Percentiles rank a stretch among this genome's conserved stretches.
Evolutionary conservation across 2,797 vertebrate species (phyloP).

Genomic region (Craterocephalus amniculus): DNA sequence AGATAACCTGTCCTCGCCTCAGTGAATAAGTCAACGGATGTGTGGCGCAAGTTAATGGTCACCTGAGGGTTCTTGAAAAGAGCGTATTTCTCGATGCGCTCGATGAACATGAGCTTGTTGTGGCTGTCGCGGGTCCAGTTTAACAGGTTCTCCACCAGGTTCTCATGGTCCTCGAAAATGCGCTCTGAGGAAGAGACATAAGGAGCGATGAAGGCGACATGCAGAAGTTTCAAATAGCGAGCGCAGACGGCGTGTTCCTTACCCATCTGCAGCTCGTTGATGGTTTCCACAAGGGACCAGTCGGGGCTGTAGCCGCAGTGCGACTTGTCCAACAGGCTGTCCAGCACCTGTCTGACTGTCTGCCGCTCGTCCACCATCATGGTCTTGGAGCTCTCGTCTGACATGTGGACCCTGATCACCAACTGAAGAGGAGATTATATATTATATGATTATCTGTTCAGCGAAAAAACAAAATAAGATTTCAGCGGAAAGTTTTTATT

Average conservation of each 20-base stretch:
- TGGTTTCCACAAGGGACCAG: slow-evolving; percentile 96
- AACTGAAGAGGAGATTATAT: slow-evolving; percentile 77
- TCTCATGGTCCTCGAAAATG: slow-evolving; percentile 98
- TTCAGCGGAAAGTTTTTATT: no score
- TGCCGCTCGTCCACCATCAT: slow-evolving; percentile 99
- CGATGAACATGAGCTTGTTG: slow-evolving; percentile 97
- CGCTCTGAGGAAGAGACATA: slow-evolving; percentile 82
- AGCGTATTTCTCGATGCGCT: slow-evolving; percentile 97
- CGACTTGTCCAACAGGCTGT: slow-evolving; percentile 96
- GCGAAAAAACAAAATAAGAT: no score
- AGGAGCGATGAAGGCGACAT: neutral
- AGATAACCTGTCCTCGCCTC: neutral
- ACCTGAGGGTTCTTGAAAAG: slow-evolving; percentile 99
- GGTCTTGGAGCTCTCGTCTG: slow-evolving; percentile 98
- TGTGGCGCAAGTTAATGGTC: slow-evolving; percentile 22
- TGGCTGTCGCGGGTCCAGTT: slow-evolving; percentile 99
- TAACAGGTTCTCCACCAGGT: slow-evolving; percentile 96
- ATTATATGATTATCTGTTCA: neutral
- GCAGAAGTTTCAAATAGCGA: neutral
- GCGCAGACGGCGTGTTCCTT: slow-evolving; percentile 42
- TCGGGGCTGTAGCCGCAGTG: slow-evolving; percentile 97
- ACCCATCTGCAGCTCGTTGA: slow-evolving; percentile 98
- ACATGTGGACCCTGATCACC: slow-evolving; percentile 98
- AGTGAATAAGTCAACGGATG: neutral
- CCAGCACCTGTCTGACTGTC: slow-evolving; percentile 96